Conservation (phyloP, 2,113 vertebrate genomes). For the Callocephalon fimbriatum region DNA sequence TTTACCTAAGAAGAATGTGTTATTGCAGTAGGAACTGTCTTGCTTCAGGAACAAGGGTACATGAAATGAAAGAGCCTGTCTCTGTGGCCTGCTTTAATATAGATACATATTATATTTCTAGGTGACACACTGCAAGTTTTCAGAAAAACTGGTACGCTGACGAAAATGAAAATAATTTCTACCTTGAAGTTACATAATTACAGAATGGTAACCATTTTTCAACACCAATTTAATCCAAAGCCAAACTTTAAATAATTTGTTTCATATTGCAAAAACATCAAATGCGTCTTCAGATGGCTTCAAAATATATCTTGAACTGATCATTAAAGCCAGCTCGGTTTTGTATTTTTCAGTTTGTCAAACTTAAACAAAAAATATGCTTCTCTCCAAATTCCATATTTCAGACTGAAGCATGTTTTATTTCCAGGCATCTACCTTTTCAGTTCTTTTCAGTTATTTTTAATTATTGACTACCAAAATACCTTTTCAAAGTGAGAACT, state of each 20-base stretch:
- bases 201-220: neutral
- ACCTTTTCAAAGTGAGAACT: neutral
- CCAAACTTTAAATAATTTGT: neutral
- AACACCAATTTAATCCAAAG: neutral
- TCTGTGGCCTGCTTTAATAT: neutral
- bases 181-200: neutral
- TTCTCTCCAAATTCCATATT: neutral
- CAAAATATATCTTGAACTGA: neutral
- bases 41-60: neutral
- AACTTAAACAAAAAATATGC: neutral
- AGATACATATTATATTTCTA: neutral
- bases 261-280: neutral
- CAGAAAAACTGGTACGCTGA: neutral
- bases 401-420: neutral
- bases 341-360: neutral
- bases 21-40: rapidly evolving
- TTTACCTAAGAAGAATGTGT: neutral
- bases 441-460: neutral
- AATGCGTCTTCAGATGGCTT: neutral
- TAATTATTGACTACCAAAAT: neutral
- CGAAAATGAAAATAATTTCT: neutral
- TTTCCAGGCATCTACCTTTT: neutral
- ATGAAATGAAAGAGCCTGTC: neutral
- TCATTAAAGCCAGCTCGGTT: neutral
- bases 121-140: neutral